Evolutionary conservation across 2,797 vertebrate species (phyloP), one percentile per base, ranked within the genome.

Genomic region (Microchirus variegatus): DNA sequence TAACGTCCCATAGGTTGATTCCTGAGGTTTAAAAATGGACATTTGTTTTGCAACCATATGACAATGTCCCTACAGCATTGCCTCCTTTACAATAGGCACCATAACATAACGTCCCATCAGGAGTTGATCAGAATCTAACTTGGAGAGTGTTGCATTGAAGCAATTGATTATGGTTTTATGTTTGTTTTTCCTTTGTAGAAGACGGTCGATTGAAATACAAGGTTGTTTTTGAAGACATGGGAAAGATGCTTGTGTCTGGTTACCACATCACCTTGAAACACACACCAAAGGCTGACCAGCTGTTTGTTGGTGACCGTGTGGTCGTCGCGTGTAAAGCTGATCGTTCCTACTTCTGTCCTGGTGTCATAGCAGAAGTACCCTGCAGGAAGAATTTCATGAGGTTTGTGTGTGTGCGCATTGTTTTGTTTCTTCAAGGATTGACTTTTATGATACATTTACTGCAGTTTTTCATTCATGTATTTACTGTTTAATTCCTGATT

Each of bases 311-410:
- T 3, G 91, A 90, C 71, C 92, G 97, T 9, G 95, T 99, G 13
- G 95, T 96, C 50, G 90, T 94, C 14, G 91, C 87, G 17, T 90
- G 86, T 84, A 89, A 91, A 72, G 85, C 88, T 9, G 88, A 90
- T 1, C 78, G 93, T 61, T 62, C 88, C 10, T 89, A 78, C 85
- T 94, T 94, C 19, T 87, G 92, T 0, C 92, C 95, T 1, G 96
- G 94, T 0, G 83, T 97, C 1, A 79, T 99, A 68, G 94, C 92
- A 0, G 97, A 99, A 78, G 90, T 95, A 13, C 96, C 97, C 0
- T 88, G 82, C 0, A 83, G 93, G 52, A 96, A 91, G 86, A 99
- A 99, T 57, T 94, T 91, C 44, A 84, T 94, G 89, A 97, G 97
- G 87, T 85, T 36, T 50, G 70, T 73, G 43, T 40, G 9, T 43